Percentiles rank a stretch among this genome's conserved stretches.
Evolutionary conservation across 2,113 vertebrate genomes (phyloP).

Genomic region (Rallus limicola): DNA sequence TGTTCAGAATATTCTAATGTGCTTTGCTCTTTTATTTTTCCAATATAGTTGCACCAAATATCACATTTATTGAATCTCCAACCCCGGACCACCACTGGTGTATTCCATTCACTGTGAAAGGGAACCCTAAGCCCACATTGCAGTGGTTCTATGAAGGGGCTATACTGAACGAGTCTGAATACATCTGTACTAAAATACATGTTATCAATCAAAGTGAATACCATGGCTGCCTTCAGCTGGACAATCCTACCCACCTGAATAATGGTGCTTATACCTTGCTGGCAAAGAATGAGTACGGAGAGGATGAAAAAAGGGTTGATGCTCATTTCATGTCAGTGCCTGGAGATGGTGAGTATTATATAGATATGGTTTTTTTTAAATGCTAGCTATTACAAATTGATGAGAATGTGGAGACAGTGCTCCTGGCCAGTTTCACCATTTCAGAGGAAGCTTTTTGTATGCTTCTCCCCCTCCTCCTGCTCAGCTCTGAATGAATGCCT

Average conservation of each 20-base stretch:
- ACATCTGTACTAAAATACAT: slow-evolving; percentile 91
- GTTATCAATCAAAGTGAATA: slow-evolving; percentile 90
- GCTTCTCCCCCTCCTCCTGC: too few relatives aligned
- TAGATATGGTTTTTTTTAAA: too few relatives aligned
- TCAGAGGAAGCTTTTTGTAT: neutral
- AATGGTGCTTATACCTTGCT: slow-evolving; percentile 91
- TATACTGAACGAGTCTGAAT: slow-evolving; percentile 82
- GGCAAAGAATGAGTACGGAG: slow-evolving; percentile 85
- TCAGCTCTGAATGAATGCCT: neutral
- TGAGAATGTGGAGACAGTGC: neutral
- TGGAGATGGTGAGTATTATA: slow-evolving; percentile 83
- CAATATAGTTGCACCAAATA: slow-evolving; percentile 88
- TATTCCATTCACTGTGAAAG: slow-evolving; percentile 95
- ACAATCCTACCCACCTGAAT: slow-evolving; percentile 94
- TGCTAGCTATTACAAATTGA: neutral
- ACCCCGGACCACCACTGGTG: slow-evolving; percentile 96
- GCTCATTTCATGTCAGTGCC: slow-evolving; percentile 94
- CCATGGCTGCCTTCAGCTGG: slow-evolving; percentile 95
- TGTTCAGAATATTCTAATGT: slow-evolving; percentile 47
- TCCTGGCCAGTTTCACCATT: neutral
- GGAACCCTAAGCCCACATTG: slow-evolving; percentile 87
- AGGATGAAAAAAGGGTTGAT: slow-evolving; percentile 81
- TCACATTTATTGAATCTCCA: slow-evolving; percentile 90
- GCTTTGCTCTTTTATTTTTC: slow-evolving; percentile 70
- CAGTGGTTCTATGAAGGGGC: slow-evolving; percentile 85